phyloP scores from a whole-genome alignment of 1,140 invertebrate genomes.

The Cephus cinctus region DNA sequence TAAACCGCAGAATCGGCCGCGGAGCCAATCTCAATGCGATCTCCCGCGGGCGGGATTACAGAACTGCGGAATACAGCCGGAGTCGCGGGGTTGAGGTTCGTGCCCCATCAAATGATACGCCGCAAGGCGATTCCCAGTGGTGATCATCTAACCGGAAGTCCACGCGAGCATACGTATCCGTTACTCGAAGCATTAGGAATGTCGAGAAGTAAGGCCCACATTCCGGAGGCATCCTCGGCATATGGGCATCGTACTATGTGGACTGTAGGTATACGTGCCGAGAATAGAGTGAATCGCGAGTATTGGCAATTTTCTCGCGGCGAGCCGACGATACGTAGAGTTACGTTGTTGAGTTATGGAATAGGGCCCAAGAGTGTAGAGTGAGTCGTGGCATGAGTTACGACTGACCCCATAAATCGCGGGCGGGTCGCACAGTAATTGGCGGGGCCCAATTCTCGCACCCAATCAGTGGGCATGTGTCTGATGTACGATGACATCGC shows the following conservation, averaged over 20 bases:
- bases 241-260: no score
- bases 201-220: no score
- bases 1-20: conserved; percentile 16
- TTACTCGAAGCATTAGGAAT: no score
- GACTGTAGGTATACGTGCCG: no score
- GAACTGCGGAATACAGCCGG: conserved; percentile 19
- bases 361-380: conserved; percentile 21
- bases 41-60: conserved; percentile 28
- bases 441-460: conserved; percentile 47
- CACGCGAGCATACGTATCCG: no score
- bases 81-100: conserved; percentile 13
- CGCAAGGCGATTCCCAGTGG: conserved; percentile 15
- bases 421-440: conserved; percentile 41
- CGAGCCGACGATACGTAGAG: conserved; percentile 1
- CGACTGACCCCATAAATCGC: conserved; percentile 48
- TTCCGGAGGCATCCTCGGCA: no score
- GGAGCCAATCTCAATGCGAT: conserved; percentile 17
- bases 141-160: conserved; percentile 17
- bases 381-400: conserved; percentile 33
- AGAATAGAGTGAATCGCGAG: no score
- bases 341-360: conserved; percentile 35
- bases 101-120: conserved; percentile 31
- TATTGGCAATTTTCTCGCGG: no score
- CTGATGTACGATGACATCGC: conserved; percentile 47
- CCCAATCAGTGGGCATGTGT: conserved; percentile 37